phyloP scores from a whole-genome alignment of 2,113 vertebrate species.

The Nannobrachium achirus region DNA sequence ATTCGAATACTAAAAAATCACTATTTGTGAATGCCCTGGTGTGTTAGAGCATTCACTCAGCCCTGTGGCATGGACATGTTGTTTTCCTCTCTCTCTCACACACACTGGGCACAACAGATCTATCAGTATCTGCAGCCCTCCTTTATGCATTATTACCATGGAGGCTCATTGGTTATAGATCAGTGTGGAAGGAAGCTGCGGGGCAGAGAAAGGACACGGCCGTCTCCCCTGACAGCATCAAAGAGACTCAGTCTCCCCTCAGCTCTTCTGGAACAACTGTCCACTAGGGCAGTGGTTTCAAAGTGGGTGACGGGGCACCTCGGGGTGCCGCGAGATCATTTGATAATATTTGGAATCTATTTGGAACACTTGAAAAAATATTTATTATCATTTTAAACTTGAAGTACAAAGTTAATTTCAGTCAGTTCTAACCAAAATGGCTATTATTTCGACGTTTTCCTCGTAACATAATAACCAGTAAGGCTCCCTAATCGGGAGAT shows the following conservation, averaged over 20 bases:
- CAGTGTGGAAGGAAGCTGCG: constrained; percentile 56
- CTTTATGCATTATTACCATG: constrained; percentile 61
- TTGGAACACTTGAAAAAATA: no score
- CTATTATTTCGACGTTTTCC: no score
- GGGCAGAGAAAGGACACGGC: constrained; percentile 21
- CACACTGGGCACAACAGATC: constrained; percentile 50
- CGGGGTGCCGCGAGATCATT: no score
- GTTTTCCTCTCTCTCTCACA: constrained; percentile 63
- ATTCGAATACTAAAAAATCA: no score
- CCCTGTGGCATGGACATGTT: constrained; percentile 73
- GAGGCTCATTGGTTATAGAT: constrained; percentile 64
- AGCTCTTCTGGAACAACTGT: constrained; percentile 11
- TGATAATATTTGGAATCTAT: no score
- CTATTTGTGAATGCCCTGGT: constrained; percentile 27
- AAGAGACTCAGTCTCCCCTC: neutral
- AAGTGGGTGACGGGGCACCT: no score
- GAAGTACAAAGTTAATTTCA: no score
- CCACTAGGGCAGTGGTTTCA: no score
- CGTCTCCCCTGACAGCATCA: constrained; percentile 16
- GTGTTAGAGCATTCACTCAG: constrained; percentile 72
- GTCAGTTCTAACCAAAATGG: no score
- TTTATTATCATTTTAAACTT: no score
- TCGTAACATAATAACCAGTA: no score
- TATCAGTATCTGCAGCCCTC: constrained; percentile 60
- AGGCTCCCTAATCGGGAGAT: no score